Evolutionary conservation across 2,888 invertebrate species (phyloP).

Genomic region (Melikaiella ostensackeni): DNA sequence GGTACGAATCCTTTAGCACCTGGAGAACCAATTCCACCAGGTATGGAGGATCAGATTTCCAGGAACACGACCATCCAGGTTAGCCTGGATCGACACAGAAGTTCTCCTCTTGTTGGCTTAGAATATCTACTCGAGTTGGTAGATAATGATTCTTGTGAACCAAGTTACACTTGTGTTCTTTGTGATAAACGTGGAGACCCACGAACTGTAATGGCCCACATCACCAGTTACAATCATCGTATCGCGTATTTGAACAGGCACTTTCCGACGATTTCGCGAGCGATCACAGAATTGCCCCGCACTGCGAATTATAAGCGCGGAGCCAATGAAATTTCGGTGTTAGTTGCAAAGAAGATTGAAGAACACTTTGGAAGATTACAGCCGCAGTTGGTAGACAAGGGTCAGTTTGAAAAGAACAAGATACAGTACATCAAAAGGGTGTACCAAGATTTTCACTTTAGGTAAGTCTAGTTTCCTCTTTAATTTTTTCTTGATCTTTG

Average conservation of each 20-base stretch:
- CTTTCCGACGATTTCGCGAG: constrained; percentile 81
- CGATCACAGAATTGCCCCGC: constrained; percentile 82
- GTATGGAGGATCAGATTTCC: constrained; percentile 83
- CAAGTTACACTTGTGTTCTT: constrained; percentile 86
- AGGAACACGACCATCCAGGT: constrained; percentile 78
- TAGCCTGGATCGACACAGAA: constrained; percentile 79
- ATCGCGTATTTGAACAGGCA: constrained; percentile 85
- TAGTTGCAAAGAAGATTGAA: constrained; percentile 85
- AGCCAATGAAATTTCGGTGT: constrained; percentile 75
- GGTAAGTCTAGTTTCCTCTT: constrained; percentile 70
- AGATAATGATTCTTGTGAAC: constrained; percentile 83
- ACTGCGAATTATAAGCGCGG: constrained; percentile 79
- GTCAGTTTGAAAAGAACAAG: constrained; percentile 84
- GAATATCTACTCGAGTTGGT: constrained; percentile 89
- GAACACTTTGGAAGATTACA: constrained; percentile 85
- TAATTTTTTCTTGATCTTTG: constrained; percentile 35
- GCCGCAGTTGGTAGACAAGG: constrained; percentile 83
- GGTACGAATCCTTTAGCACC: constrained; percentile 77
- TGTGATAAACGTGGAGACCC: constrained; percentile 90
- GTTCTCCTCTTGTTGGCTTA: constrained; percentile 82
- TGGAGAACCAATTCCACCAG: constrained; percentile 85
- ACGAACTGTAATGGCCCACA: constrained; percentile 87
- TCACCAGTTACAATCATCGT: constrained; percentile 88
- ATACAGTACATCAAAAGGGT: constrained; percentile 81
- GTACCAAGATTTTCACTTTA: constrained; percentile 83